Base-by-base conservation (phyloP, 2,113 vertebrate species). In the Hypocryptadius cinnamomeus region DNA sequence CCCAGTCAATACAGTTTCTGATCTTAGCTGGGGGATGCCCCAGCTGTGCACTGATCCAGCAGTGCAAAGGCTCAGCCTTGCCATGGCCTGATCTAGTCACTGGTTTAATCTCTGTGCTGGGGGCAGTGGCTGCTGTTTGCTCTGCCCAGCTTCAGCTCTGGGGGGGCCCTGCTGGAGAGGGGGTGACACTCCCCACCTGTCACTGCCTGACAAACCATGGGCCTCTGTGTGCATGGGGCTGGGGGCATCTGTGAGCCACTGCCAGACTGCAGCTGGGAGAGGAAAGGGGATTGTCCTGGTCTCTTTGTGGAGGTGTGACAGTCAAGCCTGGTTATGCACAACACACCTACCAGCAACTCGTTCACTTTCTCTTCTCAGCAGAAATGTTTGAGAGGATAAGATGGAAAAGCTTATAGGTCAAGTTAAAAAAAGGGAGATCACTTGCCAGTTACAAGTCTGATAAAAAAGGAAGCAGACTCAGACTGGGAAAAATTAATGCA, bases 21-120 rank as follows among this genome's bases (percentile, higher is more conserved):
- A 15, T 9, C 4, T 57, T 7, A 56, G 5, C 0, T 40, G 51
- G 6, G 6, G 14, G 1, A 15, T 53, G 37, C 15, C 14, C 18
- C 9, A 8, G 22, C 21, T 44, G 11, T 31, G 31, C 6, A 1
- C 2, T 31, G 45, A 48, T 4, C 4, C 9, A 10, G 28, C 31
- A 40, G 24, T 15, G 14, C 50, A 42, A 15, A 33, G 18, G 2
- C 14, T 71, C 45, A 14, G 5, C 4, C 9, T 59, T 0, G 0
- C 33, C 10, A 6, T 27, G 50, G 30, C 22, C 39, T 30, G 22
- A 64, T 19, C 33, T 13, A 8, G 11, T 45, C 0, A 0, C 30
- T 48, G 50, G 13, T 70, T 44, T 50, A 44, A 27, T 8, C 56
- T 33, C 14, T n/a, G 21, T 23, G 33, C 33, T 23, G 33, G 33